These are phyloP conservation scores for Argynnis bischoffii DNA, from an alignment of 2,888 invertebrate genomes.

Conservation along the genomic window DNA sequence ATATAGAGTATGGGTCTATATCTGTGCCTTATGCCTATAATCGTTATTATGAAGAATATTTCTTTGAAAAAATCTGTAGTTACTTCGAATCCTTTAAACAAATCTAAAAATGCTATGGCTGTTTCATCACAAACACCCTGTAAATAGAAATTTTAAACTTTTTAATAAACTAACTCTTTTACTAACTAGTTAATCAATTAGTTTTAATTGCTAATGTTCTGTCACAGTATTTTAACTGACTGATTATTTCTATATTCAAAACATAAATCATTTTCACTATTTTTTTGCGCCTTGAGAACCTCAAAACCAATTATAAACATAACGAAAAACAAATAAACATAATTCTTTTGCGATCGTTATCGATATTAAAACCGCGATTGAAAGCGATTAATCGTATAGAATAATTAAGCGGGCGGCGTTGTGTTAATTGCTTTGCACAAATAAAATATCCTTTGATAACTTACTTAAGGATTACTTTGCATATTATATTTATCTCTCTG, in stretches of 20 bases:
- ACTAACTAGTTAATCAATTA: too few relatives aligned
- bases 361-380: slow-evolving; percentile 49
- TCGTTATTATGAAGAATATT: too few relatives aligned
- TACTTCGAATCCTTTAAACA: too few relatives aligned
- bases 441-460: slow-evolving; percentile 58
- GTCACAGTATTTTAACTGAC: background rate
- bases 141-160: too few relatives aligned
- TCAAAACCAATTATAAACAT: slow-evolving; percentile 32
- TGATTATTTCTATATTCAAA: background rate
- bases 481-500: slow-evolving; percentile 27
- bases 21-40: too few relatives aligned
- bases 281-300: slow-evolving; percentile 19
- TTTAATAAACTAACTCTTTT: too few relatives aligned
- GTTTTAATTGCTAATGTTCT: background rate
- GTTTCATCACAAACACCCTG: too few relatives aligned
- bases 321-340: slow-evolving; percentile 72
- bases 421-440: slow-evolving; percentile 73
- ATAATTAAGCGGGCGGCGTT: slow-evolving; percentile 63
- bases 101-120: too few relatives aligned
- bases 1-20: too few relatives aligned
- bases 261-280: slow-evolving; percentile 8
- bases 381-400: slow-evolving; percentile 56
- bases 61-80: too few relatives aligned
- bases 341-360: slow-evolving; percentile 71
- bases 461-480: slow-evolving; percentile 46